A percentile compares a stretch with the other conserved stretches of the same genome.
Evolutionary conservation across 2,797 vertebrate species (phyloP).

Genomic region (Myiotriccus ornatus): DNA sequence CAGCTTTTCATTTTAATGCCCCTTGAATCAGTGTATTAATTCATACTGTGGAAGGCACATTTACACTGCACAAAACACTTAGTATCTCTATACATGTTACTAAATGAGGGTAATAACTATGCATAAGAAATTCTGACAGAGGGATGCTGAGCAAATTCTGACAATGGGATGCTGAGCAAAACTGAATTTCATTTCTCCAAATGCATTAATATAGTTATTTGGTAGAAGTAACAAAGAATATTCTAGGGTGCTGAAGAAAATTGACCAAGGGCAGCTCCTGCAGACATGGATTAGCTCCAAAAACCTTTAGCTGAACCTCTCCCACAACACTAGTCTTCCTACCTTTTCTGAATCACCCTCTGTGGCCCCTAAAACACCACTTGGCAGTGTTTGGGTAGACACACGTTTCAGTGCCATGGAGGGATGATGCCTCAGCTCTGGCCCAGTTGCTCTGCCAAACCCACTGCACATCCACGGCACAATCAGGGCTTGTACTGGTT

Average conservation of each 20-base stretch:
- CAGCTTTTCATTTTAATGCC: background rate
- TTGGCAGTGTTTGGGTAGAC: background rate
- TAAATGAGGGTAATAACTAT: background rate
- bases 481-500: background rate
- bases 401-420: background rate
- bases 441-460: background rate
- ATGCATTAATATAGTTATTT: background rate
- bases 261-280: background rate
- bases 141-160: background rate
- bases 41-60: background rate
- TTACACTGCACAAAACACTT: background rate
- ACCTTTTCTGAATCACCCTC: background rate
- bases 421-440: fast-evolving
- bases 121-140: background rate
- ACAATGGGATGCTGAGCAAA: background rate
- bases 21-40: background rate
- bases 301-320: background rate
- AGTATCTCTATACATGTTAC: background rate
- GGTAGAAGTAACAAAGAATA: background rate
- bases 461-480: background rate
- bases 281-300: background rate
- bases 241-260: background rate
- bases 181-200: background rate
- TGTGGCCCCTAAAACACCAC: fast-evolving
- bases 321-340: background rate